phyloP scores from a whole-genome alignment of 1,140 invertebrate species.

The Potamilus streckersoni region DNA sequence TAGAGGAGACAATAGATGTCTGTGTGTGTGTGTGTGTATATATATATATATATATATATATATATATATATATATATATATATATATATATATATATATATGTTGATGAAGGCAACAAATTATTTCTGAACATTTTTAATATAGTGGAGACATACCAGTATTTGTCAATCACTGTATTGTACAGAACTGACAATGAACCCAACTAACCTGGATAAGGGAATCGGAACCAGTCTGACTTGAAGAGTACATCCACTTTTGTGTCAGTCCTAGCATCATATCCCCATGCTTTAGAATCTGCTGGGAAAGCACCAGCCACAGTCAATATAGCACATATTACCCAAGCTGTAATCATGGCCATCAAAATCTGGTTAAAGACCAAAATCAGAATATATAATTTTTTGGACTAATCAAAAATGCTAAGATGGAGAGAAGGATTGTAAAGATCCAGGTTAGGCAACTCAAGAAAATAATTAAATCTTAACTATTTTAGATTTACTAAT shows the following conservation, averaged over 20 bases:
- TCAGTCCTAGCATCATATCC: constrained; percentile 85
- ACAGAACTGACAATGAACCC: neutral
- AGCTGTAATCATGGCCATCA: constrained; percentile 39
- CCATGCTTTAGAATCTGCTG: constrained; percentile 50
- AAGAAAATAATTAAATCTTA: neutral
- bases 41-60: no score
- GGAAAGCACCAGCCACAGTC: constrained; percentile 77
- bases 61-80: no score
- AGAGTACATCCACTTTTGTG: constrained; percentile 79
- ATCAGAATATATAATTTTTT: neutral
- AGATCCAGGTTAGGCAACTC: neutral
- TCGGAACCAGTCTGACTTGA: constrained; percentile 83
- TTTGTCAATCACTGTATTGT: neutral
- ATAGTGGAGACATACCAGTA: neutral
- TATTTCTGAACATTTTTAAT: neutral
- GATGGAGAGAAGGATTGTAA: neutral
- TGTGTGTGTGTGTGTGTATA: no score
- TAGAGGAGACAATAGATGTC: no score
- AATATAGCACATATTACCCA: constrained; percentile 83
- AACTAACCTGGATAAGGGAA: constrained; percentile 83
- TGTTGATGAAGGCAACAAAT: neutral
- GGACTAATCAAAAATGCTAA: neutral
- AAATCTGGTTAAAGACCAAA: constrained; percentile 23
- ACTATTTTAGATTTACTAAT: neutral
- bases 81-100: no score